Base-by-base conservation (phyloP, 2,888 invertebrate genomes). In the Macrophya alboannulata region DNA sequence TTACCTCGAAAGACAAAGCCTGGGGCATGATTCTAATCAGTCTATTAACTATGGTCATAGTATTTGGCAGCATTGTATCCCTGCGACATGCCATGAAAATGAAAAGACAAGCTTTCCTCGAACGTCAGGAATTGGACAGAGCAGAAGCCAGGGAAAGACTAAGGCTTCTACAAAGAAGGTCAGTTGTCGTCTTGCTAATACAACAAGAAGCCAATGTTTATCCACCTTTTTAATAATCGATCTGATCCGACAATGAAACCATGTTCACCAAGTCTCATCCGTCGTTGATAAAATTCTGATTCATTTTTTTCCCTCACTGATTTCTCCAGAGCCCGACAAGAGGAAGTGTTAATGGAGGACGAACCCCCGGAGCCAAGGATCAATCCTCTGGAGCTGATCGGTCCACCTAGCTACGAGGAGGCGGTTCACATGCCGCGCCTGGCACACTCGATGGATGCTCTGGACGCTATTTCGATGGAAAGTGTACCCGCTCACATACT, bases 391-490 rank as follows among this genome's bases (percentile, higher is more conserved):
- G 97, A 97, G 93, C 92, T 95, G 81, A 94, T 96, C 48, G 95
- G 96, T 86, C 96, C 97, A 59, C 97, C 97, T 0, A 96, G 96
- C 4, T 97, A 97, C 90, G 96, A 96, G 89, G 97, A 97, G 94
- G 97, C 97, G 51, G 94, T 97, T 85, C 95, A 96, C 31, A 96
- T 97, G 96, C 97, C 97, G 1, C 95, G 96, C 90, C 90, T 97
- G 62, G 96, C 92, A 1, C 92, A 90, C 12, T 93, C 93, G 4
- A 87, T 93, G 85, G 92, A 93, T 85, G 91, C 89, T 45, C 85
- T 93, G 17, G 90, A 93, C 84, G 89, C 89, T 12, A 90, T 92
- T 59, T 89, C 91, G 12, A 86, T 87, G 17, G 91, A 89, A 10
- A 85, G 85, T 12, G 85, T 72, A 37, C 86, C 82, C 48, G 59